Evolutionary conservation across 2,113 vertebrate species (phyloP), one percentile per base, ranked within the genome.

Genomic region (Leptosomus discolor): DNA sequence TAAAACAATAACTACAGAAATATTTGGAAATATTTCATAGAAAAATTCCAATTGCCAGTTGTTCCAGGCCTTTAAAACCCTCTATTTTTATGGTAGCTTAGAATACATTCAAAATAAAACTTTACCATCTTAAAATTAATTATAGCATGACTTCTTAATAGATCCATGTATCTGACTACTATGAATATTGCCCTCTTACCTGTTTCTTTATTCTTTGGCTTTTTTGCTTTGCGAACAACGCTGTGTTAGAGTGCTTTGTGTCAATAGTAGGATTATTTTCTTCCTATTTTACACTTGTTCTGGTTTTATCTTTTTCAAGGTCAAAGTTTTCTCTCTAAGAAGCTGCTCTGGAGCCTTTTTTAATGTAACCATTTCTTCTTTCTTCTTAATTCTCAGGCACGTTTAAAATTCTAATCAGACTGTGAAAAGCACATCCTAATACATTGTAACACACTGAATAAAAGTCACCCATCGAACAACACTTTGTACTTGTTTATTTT

Each of bases 401-500:
- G 39, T 89, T 98, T 98, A 98, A 98, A 97, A 98, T 97, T 98
- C 96, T 92, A 97, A 97, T 96, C 88, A 97, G 92, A 69, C 12
- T 77, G 37, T 75, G 56, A 92, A 89, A 96, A 92, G 63, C 77
- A 93, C 41, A 93, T 85, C 54, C 50, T 64, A 96, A 97, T 85
- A 92, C 45, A 45, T 15, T 12, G 14, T 86, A 96, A 77, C 63
- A 91, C 57, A 88, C 21, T 30, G 75, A 97, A 97, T 91, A 81
- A 94, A 97, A 98, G 93, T 95, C 91, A 94, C 56, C 85, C 91
- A 86, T 91, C 90, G 61, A 89, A 83, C 83, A 95, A 91, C 83
- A 87, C 95, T 97, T 97, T 92, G 39, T 95, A 94, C 75, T 87
- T 96, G 83, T 97, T 97, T 97, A 91, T 96, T 97, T 97, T 92